Conservation (phyloP, 2,113 vertebrate species). For the Trichechus manatus region DNA sequence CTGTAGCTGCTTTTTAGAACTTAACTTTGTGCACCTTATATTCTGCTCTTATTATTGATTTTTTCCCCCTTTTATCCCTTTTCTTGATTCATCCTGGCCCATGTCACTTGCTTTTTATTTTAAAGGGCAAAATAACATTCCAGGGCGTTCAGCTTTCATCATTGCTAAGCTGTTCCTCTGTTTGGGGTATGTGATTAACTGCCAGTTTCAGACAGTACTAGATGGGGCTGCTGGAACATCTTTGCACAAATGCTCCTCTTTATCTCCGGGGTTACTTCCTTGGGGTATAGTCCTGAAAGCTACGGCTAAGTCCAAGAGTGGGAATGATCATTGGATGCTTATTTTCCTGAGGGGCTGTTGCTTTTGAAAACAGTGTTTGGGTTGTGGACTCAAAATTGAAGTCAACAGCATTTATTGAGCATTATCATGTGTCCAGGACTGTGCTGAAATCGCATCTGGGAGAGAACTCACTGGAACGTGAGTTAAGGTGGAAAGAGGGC, state of each 20-base stretch:
- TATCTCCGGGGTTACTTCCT: neutral
- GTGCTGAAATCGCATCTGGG: neutral
- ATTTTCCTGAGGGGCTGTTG: neutral
- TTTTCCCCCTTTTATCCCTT: neutral
- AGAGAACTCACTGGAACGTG: neutral
- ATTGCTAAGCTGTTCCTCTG: neutral
- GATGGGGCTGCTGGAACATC: neutral
- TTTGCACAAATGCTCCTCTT: neutral
- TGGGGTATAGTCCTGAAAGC: neutral
- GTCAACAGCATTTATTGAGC: fast-evolving
- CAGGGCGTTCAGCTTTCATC: neutral
- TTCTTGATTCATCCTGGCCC: neutral
- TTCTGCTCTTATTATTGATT: neutral
- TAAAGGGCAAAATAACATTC: neutral
- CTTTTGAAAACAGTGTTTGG: neutral
- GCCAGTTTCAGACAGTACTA: neutral
- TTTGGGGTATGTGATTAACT: fast-evolving
- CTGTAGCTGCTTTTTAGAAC: fast-evolving
- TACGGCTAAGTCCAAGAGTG: neutral
- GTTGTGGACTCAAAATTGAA: neutral
- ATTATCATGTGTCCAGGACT: fast-evolving
- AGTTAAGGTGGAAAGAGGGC: neutral
- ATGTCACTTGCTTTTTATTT: neutral
- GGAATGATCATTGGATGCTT: fast-evolving
- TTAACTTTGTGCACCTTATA: fast-evolving